Conservation (phyloP, 2,113 vertebrate species). For the Macquaria ambigua region DNA sequence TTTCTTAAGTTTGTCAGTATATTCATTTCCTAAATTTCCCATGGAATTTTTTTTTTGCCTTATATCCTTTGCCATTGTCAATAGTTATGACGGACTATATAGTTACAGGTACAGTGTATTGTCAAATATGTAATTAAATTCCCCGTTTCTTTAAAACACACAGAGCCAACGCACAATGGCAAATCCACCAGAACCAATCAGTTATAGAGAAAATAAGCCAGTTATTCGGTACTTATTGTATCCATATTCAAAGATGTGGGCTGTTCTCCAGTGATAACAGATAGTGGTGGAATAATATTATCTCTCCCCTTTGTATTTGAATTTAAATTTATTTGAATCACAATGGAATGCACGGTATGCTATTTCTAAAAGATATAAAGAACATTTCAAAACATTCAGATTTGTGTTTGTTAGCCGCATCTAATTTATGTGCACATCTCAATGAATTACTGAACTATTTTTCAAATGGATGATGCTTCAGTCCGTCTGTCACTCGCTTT, state of each 20-base stretch:
- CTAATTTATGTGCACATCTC: conserved; percentile 42
- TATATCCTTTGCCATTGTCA: conserved; percentile 34
- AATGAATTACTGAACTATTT: conserved; percentile 34
- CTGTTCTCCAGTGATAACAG: conserved; percentile 77
- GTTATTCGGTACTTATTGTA: conserved; percentile 65
- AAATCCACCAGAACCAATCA: conserved; percentile 59
- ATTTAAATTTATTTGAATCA: conserved; percentile 69
- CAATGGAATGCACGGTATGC: conserved; percentile 53
- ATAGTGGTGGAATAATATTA: conserved; percentile 64
- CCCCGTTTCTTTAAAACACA: conserved; percentile 43
- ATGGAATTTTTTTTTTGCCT: neutral
- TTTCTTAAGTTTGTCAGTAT: neutral
- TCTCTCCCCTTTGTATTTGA: conserved; percentile 53
- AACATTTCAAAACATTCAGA: conserved; percentile 47
- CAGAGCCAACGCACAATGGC: conserved; percentile 44
- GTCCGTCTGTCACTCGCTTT: conserved; percentile 51
- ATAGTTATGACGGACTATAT: neutral
- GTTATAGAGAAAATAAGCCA: conserved; percentile 57
- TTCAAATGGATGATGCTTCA: conserved; percentile 16
- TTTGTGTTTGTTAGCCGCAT: conserved; percentile 51
- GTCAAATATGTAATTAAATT: conserved; percentile 54
- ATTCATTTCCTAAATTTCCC: conserved; percentile 17
- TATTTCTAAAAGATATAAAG: conserved; percentile 49
- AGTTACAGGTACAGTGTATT: conserved; percentile 48
- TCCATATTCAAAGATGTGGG: conserved; percentile 68